Conservation (phyloP, 2,113 vertebrate species). For the Argyrosomus japonicus region DNA sequence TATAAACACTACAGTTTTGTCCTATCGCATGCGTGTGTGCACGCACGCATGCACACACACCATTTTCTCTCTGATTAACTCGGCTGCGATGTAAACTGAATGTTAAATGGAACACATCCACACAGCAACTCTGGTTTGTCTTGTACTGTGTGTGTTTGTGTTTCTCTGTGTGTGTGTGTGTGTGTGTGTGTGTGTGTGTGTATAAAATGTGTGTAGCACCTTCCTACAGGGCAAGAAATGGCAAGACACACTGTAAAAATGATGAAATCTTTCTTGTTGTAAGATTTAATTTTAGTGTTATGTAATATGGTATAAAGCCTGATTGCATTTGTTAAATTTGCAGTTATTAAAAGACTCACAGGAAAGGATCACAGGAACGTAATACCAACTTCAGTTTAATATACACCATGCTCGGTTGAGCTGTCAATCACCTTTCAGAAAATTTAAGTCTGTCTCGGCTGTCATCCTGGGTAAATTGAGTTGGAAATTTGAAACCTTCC, state of each 20-base stretch:
- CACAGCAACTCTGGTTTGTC: not conserved
- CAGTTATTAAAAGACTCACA: slow-evolving; percentile 19
- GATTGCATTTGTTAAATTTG: not conserved
- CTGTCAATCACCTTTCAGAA: slow-evolving; percentile 44
- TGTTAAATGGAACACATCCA: slow-evolving; percentile 36
- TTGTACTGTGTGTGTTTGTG: not conserved
- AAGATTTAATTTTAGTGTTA: slow-evolving; percentile 13
- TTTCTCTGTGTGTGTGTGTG: not conserved
- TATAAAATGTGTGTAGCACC: not conserved
- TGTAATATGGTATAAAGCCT: slow-evolving; percentile 4
- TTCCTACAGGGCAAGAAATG: not conserved
- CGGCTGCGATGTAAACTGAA: slow-evolving; percentile 46
- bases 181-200: not conserved
- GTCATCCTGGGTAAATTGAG: slow-evolving; percentile 19
- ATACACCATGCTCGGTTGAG: slow-evolving; percentile 4
- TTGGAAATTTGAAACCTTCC: slow-evolving; percentile 25
- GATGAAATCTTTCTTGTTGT: slow-evolving; percentile 17
- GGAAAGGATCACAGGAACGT: slow-evolving; percentile 16
- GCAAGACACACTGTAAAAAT: slow-evolving; percentile 13
- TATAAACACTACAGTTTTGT: slow-evolving; percentile 56
- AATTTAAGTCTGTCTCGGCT: not conserved
- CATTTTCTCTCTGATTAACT: slow-evolving; percentile 44
- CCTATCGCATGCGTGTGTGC: slow-evolving; percentile 3
- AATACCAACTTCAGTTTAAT: slow-evolving; percentile 9
- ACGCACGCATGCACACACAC: not conserved